Conservation (phyloP, 1,140 invertebrate species). For the Stenopsyche tienmushanensis region DNA sequence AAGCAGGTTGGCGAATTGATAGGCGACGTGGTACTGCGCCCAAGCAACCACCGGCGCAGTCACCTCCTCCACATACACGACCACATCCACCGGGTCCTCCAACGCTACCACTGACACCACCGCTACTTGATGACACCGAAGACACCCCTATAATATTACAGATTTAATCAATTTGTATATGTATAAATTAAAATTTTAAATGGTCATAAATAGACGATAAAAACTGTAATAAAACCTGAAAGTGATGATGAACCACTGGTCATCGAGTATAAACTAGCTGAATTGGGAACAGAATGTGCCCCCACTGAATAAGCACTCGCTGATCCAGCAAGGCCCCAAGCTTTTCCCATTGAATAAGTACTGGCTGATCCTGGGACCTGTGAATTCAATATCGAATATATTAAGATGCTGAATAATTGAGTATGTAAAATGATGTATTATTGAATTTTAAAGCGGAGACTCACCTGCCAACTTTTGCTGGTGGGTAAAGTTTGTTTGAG, state of each 20-base stretch:
- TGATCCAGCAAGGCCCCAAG: slow-evolving; percentile 74
- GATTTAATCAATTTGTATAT: background rate
- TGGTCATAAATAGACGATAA: background rate
- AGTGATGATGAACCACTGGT: slow-evolving; percentile 76
- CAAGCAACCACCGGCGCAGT: slow-evolving; percentile 52
- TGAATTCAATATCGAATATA: slow-evolving; percentile 41
- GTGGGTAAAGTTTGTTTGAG: slow-evolving; percentile 66
- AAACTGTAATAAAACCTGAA: slow-evolving; percentile 52
- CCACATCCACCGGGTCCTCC: slow-evolving; percentile 44
- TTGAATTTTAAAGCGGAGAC: too few relatives aligned
- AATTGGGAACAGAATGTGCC: slow-evolving; percentile 69
- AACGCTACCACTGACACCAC: slow-evolving; percentile 46
- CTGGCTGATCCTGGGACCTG: slow-evolving; percentile 56
- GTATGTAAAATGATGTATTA: background rate
- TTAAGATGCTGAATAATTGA: too few relatives aligned
- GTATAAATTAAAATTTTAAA: too few relatives aligned
- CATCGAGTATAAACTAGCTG: slow-evolving; percentile 67
- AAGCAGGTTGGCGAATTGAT: slow-evolving; percentile 63
- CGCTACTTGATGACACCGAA: slow-evolving; percentile 66
- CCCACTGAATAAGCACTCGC: slow-evolving; percentile 83
- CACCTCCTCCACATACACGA: slow-evolving; percentile 52
- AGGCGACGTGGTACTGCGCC: slow-evolving; percentile 52
- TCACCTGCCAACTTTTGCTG: slow-evolving; percentile 57
- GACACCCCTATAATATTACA: slow-evolving; percentile 60
- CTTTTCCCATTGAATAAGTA: slow-evolving; percentile 56